phyloP scores from a whole-genome alignment of 2,113 vertebrate genomes.

The Petrocephalus zakoni region DNA sequence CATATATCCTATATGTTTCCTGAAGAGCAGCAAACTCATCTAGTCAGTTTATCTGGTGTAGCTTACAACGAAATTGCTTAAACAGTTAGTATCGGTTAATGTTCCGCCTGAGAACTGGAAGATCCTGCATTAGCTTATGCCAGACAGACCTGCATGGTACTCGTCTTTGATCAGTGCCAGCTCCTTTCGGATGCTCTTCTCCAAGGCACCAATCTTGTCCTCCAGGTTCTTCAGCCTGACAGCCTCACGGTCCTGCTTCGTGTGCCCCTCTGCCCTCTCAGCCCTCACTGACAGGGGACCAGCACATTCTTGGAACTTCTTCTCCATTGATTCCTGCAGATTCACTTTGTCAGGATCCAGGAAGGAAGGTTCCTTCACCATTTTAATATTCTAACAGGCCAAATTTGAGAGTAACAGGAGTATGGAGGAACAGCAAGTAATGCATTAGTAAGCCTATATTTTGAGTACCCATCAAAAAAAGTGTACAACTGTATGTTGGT shows the following conservation, averaged over 20 bases:
- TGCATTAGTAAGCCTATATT: not conserved
- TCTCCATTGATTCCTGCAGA: slow-evolving; percentile 58
- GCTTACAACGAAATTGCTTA: not conserved
- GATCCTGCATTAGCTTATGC: not conserved
- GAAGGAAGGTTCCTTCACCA: not conserved
- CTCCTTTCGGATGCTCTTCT: slow-evolving; percentile 64
- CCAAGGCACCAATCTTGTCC: slow-evolving; percentile 57
- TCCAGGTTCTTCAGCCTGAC: slow-evolving; percentile 52
- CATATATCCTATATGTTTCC: no score
- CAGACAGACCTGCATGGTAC: slow-evolving; percentile 66
- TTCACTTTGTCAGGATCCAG: slow-evolving; percentile 11
- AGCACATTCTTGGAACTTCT: slow-evolving; percentile 51
- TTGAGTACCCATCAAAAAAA: not conserved
- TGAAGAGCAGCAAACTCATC: not conserved
- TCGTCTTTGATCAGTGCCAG: slow-evolving; percentile 69
- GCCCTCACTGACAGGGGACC: slow-evolving; percentile 49
- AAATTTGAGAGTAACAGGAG: not conserved
- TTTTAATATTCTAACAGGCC: not conserved
- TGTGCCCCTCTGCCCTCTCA: slow-evolving; percentile 48
- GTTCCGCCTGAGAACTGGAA: not conserved
- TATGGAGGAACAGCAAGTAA: not conserved
- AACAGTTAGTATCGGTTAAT: not conserved
- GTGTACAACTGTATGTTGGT: no score
- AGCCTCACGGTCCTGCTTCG: slow-evolving; percentile 39
- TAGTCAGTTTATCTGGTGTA: not conserved